Percentiles rank a stretch among this genome's conserved stretches.
These are phyloP conservation scores for Hydrolagus affinis DNA, from an alignment of 2,113 vertebrate genomes.

Conservation along the genomic window DNA sequence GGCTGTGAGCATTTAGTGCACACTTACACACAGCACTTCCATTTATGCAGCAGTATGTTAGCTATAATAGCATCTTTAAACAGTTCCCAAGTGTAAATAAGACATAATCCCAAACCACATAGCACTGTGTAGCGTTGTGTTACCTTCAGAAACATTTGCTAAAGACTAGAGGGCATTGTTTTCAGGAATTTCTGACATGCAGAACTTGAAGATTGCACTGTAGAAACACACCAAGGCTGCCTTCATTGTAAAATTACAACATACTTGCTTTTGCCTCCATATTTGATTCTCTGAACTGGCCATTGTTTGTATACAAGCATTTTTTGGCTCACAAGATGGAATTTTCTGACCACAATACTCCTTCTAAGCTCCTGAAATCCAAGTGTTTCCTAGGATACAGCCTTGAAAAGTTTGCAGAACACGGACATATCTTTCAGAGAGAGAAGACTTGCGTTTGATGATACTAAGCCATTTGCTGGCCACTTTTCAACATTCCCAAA, in stretches of 20 bases:
- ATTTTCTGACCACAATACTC: slow-evolving; percentile 25
- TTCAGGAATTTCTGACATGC: slow-evolving; percentile 32
- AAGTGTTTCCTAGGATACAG: slow-evolving; percentile 30
- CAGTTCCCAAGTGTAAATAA: slow-evolving; percentile 8
- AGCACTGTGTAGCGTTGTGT: slow-evolving; percentile 21
- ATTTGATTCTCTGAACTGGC: slow-evolving; percentile 28
- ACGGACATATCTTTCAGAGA: slow-evolving; percentile 27
- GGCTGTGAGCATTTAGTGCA: not conserved
- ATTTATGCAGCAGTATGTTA: not conserved
- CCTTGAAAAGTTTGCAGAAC: slow-evolving; percentile 30
- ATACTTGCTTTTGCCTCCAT: not conserved
- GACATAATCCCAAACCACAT: slow-evolving; percentile 18
- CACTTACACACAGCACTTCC: not conserved
- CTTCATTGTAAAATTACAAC: slow-evolving; percentile 25
- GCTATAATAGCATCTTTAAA: slow-evolving; percentile 18
- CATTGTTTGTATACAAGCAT: slow-evolving; percentile 29
- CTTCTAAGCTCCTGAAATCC: slow-evolving; percentile 32
- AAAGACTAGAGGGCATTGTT: slow-evolving; percentile 22
- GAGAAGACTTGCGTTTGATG: slow-evolving; percentile 13
- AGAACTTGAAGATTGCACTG: slow-evolving; percentile 6
- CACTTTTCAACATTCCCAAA: slow-evolving; percentile 16
- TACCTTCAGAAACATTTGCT: slow-evolving; percentile 27
- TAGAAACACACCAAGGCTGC: slow-evolving; percentile 14
- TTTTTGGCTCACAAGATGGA: slow-evolving; percentile 26
- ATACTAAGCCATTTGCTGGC: slow-evolving; percentile 18